Evolutionary conservation across 2,797 vertebrate genomes (phyloP), one percentile per base, ranked within the genome.

Genomic region (Paedocypris micromegethes): DNA sequence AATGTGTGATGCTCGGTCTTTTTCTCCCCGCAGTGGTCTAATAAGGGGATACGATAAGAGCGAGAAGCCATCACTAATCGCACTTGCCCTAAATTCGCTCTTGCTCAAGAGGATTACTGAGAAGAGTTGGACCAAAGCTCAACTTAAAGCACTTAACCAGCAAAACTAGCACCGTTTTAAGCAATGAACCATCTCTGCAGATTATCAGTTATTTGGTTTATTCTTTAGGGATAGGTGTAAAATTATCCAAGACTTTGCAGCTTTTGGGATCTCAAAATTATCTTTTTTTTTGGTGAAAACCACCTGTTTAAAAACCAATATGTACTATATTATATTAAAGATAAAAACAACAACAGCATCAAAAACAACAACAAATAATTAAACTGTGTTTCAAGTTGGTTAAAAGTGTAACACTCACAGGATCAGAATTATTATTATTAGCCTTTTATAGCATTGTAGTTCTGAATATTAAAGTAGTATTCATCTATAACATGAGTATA

Each of bases 21-120:
- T 72, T 70, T 57, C 4, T 43, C 60, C 64, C 42, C 57, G 23
- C 42, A 50, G 8, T 40, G 50, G 58, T 57, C 55, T 78, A 57
- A 64, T 66, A 60, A 60, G 54, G 60, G 69, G 52, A 67, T 64
- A 61, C 66, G 88, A 88, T 89, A 87, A 90, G 86, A 79, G 80
- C 70, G 72, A 85, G 82, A 83, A 84, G 57, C 73, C 73, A 49
- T 86, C 83, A 83, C 88, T 90, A 90, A 91, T 91, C 88, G 84
- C 82, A 79, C 83, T 88, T 90, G 88, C 86, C 89, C 89, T 89
- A 89, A 89, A 91, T 91, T 87, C 83, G 56, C 72, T 82, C 78
- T 74, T 81, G 83, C 83, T 84, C 83, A 80, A 81, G 83, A 87
- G 85, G 86, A 90, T 89, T 90, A 88, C 52, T 45, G 68, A 46